Base-by-base conservation (phyloP, 2,888 invertebrate genomes). In the Epirrhoe tristata region DNA sequence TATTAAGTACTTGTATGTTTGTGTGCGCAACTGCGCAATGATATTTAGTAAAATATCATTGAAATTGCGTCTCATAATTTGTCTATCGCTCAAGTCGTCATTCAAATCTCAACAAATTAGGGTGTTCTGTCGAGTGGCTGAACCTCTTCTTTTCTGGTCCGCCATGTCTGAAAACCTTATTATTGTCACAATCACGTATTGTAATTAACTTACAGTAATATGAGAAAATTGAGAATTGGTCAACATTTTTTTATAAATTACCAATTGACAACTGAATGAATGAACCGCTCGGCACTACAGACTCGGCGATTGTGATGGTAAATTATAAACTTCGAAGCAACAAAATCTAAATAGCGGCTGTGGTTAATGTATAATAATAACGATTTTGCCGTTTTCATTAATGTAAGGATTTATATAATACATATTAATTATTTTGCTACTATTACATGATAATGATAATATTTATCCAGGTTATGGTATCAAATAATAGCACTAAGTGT, bases 381-480 rank as follows among this genome's bases (percentile, higher is more conserved):
- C 54, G 17, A 59, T 64, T 51, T 50, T 6, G 43, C 58, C 64
- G 54, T 76, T 63, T 70, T 65, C 63, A 67, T 10, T 67, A 70
- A 50, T 67, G 70, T 66, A 69, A 59, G 56, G 65, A 71, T 70
- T 63, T 71, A 58, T 54, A 58, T 54, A 58, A 39, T 65, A 66
- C 7, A 75, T 54, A 72, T 70, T 69, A 71, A 67, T 71, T 78
- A 78, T 80, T 78, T 79, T 80, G 74, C 71, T 77, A 78, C 72
- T 64, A 54, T 68, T 32, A 46, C 36, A 17, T 24, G 36, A 60
- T 43, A 17, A 17, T 24, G 36, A 60, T 43, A 17, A 53, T 63
- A 58, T 43, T 50, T 51, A 56, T 14, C 5, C 14, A 7, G 16
- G 46, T 36, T 61, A 50, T 52, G 24, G 39, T 59, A 53, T 17